Conservation (phyloP, 2,797 vertebrate species). For the Myotis findleyi region DNA sequence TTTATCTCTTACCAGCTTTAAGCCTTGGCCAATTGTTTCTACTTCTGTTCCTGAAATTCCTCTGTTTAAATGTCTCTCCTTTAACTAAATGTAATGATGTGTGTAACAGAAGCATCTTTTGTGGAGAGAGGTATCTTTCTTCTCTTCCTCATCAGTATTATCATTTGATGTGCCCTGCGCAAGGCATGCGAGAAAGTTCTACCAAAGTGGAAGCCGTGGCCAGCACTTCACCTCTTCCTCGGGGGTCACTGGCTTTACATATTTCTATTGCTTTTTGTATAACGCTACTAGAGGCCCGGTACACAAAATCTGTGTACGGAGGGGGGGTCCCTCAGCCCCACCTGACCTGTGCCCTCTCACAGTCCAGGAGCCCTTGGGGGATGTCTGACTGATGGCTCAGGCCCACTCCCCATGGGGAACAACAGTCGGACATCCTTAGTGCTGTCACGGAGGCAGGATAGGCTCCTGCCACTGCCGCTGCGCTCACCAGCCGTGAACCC, state of each 20-base stretch:
- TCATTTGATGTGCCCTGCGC: background rate
- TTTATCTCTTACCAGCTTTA: background rate
- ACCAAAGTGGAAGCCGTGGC: background rate
- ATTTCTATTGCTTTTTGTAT: background rate
- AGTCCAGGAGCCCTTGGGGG: no score
- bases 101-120: background rate
- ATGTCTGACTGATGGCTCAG: no score
- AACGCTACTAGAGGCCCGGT: no score
- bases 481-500: no score
- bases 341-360: no score
- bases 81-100: background rate
- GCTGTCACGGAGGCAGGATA: no score
- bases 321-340: no score
- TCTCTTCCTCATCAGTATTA: background rate
- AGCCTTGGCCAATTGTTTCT: background rate
- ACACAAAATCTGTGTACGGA: no score
- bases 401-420: no score
- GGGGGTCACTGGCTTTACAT: background rate
- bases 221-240: background rate
- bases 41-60: background rate
- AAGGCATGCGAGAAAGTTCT: background rate
- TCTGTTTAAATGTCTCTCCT: slow-evolving; percentile 23
- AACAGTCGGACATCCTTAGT: no score
- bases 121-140: background rate
- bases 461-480: no score